Base-by-base conservation (phyloP, 2,888 invertebrate species). In the Drosophila leonis region DNA sequence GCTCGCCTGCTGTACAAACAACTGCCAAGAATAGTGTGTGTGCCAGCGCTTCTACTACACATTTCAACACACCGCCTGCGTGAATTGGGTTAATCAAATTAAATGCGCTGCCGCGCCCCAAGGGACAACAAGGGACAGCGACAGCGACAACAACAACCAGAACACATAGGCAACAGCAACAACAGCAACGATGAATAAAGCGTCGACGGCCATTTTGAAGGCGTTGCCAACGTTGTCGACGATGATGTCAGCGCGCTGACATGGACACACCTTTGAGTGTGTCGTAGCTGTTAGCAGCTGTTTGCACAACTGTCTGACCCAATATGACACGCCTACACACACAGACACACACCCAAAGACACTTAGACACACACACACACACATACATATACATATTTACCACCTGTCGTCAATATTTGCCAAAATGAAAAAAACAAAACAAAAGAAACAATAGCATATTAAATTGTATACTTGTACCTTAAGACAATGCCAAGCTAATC, bases 51-150 rank as follows among this genome's bases (percentile, higher is more conserved):
- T 49, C 56, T 57, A 67, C 41, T 61, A 75, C 33, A 78, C 68
- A 67, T 69, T 65, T 51, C 63, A 63, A 79, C 75, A 70, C 76
- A 56, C 65, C 1, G 48, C 60, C 72, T 63, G 68, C 70, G 80
- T 70, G 57, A 90, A 90, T 81, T 83, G 74, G 81, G 88, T 89
- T 91, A 92, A 92, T 91, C 85, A 90, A 91, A 91, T 92, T 89
- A 91, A 89, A 87, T 82, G 80, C 80, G 73, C 76, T 82, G 82
- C 87, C 90, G 88, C 91, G 75, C 91, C 90, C 80, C 76, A 72
- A 64, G 63, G 57, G 63, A 75, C 54, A 70, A 62, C 66, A 63
- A 56, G 54, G 59, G 59, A 44, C 61, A 54, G 48, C 75, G 63
- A 20, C 62, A 31, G 56, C 48, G 46, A 52, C 65, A 15, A 35